phyloP scores from a whole-genome alignment of 2,888 invertebrate genomes.

The Helobdella robusta region DNA sequence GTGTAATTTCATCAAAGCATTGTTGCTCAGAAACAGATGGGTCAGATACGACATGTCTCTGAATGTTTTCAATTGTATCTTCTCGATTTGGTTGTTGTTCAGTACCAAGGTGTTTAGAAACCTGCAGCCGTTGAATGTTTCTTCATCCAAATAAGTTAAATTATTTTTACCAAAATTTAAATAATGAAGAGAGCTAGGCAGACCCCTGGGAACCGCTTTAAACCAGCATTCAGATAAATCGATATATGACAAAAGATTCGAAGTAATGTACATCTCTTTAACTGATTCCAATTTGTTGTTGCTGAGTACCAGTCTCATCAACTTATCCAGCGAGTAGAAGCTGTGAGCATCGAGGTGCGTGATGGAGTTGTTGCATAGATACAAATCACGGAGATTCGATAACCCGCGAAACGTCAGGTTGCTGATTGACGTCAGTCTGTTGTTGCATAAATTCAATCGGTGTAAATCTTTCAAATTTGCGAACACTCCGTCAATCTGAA shows the following conservation, averaged over 20 bases:
- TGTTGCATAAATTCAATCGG: slow-evolving; percentile 31
- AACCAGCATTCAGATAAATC: slow-evolving; percentile 35
- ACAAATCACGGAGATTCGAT: slow-evolving; percentile 31
- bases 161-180: slow-evolving; percentile 34
- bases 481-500: slow-evolving; percentile 31
- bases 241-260: slow-evolving; percentile 32
- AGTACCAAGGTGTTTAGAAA: slow-evolving; percentile 70
- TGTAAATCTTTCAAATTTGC: slow-evolving; percentile 27
- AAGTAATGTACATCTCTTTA: slow-evolving; percentile 29
- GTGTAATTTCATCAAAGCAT: slow-evolving; percentile 63
- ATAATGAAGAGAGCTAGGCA: slow-evolving; percentile 34
- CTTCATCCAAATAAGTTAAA: slow-evolving; percentile 28
- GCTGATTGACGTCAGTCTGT: slow-evolving; percentile 29
- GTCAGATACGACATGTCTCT: slow-evolving; percentile 71
- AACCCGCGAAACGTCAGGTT: slow-evolving; percentile 31
- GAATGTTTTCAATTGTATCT: slow-evolving; percentile 75
- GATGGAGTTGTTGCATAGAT: slow-evolving; percentile 32
- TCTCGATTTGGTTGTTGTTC: slow-evolving; percentile 64
- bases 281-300: slow-evolving; percentile 29
- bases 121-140: slow-evolving; percentile 23
- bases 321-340: slow-evolving; percentile 29
- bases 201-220: slow-evolving; percentile 29
- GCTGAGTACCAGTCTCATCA: slow-evolving; percentile 32
- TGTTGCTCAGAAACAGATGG: slow-evolving; percentile 69
- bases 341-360: slow-evolving; percentile 25